phyloP scores from a whole-genome alignment of 2,797 vertebrate species.

The Naso thynnoides region DNA sequence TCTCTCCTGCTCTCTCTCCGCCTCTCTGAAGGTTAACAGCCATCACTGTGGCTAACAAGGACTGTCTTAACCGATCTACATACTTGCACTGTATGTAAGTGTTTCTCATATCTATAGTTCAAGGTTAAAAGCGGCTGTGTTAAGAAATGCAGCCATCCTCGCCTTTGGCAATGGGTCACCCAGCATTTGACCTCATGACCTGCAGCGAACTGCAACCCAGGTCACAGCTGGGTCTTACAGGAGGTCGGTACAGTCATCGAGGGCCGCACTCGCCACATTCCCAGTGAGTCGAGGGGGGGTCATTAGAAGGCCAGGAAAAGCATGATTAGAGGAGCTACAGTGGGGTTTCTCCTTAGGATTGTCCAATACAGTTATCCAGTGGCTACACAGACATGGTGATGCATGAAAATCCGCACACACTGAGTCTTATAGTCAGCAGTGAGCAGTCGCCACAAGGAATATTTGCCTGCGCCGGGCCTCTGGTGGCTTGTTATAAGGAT shows the following conservation, averaged over 20 bases:
- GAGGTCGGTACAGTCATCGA: constrained; percentile 34
- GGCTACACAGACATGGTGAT: constrained; percentile 43
- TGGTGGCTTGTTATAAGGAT: constrained; percentile 71
- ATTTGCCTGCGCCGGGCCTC: constrained; percentile 54
- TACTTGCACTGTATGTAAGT: constrained; percentile 1
- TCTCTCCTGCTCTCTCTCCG: constrained; percentile 36
- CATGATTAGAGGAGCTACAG: constrained; percentile 46
- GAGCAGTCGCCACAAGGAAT: constrained; percentile 46
- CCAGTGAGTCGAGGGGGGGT: constrained; percentile 35
- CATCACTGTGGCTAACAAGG: constrained; percentile 43
- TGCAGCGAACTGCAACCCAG: constrained; percentile 36
- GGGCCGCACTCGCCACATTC: constrained; percentile 19
- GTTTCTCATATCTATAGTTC: constrained; percentile 48
- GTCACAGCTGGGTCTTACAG: constrained; percentile 29
- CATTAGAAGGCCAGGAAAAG: constrained; percentile 48
- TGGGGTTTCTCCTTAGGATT: constrained; percentile 42
- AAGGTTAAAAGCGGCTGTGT: constrained; percentile 54
- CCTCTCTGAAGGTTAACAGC: constrained; percentile 62
- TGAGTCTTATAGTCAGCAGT: constrained; percentile 28
- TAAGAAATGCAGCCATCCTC: constrained; percentile 37
- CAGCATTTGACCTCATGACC: constrained; percentile 56
- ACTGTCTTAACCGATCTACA: constrained; percentile 2
- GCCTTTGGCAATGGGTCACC: constrained; percentile 54
- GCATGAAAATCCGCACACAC: constrained; percentile 15
- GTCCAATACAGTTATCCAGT: constrained; percentile 53